Evolutionary conservation across 2,797 vertebrate genomes (phyloP).

Genomic region (Parotocinclus haroldoi): DNA sequence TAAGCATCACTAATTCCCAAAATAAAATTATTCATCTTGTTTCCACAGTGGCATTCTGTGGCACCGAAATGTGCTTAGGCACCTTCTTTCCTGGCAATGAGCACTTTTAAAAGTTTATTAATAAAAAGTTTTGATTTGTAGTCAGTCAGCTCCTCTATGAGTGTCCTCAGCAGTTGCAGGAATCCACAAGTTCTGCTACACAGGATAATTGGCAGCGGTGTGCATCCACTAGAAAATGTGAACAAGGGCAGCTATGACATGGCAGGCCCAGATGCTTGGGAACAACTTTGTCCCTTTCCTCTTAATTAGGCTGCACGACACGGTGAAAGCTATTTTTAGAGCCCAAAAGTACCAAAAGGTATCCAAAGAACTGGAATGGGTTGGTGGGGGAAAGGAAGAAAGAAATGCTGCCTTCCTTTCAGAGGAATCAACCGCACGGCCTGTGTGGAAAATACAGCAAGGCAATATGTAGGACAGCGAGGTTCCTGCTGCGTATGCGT

Average conservation of each 20-base stretch:
- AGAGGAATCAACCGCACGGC: constrained; percentile 24
- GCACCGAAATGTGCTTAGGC: constrained; percentile 36
- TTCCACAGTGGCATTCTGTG: constrained; percentile 11
- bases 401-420: constrained; percentile 41
- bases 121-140: constrained; percentile 24
- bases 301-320: constrained; percentile 52
- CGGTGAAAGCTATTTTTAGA: constrained; percentile 48
- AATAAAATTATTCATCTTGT: constrained; percentile 26
- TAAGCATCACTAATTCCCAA: constrained; percentile 22
- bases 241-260: constrained; percentile 50
- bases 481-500: too few species aligned
- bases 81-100: constrained; percentile 12
- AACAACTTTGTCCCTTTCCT: constrained; percentile 45
- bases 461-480: background rate
- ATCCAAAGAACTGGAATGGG: constrained; percentile 29
- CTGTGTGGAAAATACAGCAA: constrained; percentile 11
- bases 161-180: constrained; percentile 10
- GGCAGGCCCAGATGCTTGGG: constrained; percentile 49
- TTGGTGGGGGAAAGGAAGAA: constrained; percentile 10
- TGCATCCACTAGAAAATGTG: constrained; percentile 35
- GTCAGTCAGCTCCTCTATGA: constrained; percentile 27
- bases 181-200: constrained; percentile 11
- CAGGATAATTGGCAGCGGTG: constrained; percentile 47
- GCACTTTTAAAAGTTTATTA: constrained; percentile 15
- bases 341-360: constrained; percentile 36